Evolutionary conservation across 2,888 invertebrate genomes (phyloP).

Genomic region (Kuschelorhynchus macadamiae): DNA sequence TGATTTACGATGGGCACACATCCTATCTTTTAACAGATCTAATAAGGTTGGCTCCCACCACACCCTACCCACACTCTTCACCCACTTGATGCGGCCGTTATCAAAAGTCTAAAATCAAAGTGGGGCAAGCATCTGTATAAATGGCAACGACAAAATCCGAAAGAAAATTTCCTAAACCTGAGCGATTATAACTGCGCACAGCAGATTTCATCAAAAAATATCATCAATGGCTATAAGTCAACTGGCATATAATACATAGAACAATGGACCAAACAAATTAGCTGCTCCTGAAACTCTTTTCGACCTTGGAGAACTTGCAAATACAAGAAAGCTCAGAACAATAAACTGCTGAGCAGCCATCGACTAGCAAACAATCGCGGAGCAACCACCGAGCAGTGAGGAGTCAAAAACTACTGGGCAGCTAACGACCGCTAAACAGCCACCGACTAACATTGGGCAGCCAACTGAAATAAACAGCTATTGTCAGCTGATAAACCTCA

Average conservation of each 20-base stretch:
- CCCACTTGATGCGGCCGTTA: no score
- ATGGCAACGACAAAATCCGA: conserved; percentile 44
- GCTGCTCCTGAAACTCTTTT: neutral
- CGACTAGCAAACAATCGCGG: no score
- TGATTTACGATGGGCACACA: conserved; percentile 55
- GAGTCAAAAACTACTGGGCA: no score
- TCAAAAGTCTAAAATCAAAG: no score
- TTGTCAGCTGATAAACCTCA: no score
- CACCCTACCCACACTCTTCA: no score
- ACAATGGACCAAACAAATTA: neutral
- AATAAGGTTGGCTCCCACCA: conserved; percentile 53
- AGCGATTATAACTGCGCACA: conserved; percentile 2
- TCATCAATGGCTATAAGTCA: conserved; percentile 13
- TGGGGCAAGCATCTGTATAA: conserved; percentile 46
- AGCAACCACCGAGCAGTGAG: neutral
- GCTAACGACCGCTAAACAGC: no score
- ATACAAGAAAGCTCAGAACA: no score
- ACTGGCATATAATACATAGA: conserved; percentile 1
- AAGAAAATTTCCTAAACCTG: conserved; percentile 41
- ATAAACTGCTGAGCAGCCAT: no score
- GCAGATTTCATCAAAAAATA: neutral
- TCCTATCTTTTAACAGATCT: conserved; percentile 54
- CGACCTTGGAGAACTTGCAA: neutral
- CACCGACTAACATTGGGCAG: no score
- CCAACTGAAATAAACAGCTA: no score